These are phyloP conservation scores for Hyperoplus lanceolatus DNA, from an alignment of 2,797 vertebrate genomes.

Conservation along the genomic window DNA sequence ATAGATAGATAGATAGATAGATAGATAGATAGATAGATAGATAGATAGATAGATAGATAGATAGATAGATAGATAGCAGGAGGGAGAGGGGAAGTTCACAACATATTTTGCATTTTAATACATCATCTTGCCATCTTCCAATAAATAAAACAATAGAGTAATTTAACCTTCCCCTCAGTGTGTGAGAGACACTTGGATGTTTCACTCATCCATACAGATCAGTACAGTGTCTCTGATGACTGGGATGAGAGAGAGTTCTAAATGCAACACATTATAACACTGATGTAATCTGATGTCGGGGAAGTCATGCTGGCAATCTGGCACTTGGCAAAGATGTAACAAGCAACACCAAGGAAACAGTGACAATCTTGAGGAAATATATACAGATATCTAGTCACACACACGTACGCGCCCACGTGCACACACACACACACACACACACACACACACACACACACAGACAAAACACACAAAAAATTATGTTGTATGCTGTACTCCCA, in stretches of 20 bases:
- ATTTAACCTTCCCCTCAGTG: slow-evolving; percentile 34
- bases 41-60: no score
- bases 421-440: slow-evolving; percentile 6
- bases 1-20: no score
- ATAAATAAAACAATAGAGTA: slow-evolving; percentile 44
- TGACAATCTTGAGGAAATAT: not conserved
- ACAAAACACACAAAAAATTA: slow-evolving; percentile 22
- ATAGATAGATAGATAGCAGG: not conserved
- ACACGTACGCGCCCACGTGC: not conserved
- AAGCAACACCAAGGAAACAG: slow-evolving; percentile 16
- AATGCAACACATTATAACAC: slow-evolving; percentile 5
- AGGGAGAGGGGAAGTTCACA: slow-evolving; percentile 8
- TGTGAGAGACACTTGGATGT: slow-evolving; percentile 15
- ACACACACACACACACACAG: not conserved
- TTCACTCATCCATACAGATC: slow-evolving; percentile 29
- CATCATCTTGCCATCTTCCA: slow-evolving; percentile 18
- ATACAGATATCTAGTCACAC: slow-evolving; percentile 11
- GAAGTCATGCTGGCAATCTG: slow-evolving; percentile 31
- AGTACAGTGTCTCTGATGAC: slow-evolving; percentile 21
- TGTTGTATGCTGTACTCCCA: slow-evolving; percentile 31
- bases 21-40: no score
- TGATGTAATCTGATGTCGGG: slow-evolving; percentile 31
- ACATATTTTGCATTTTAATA: slow-evolving; percentile 45
- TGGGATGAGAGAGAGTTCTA: slow-evolving; percentile 14
- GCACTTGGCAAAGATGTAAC: slow-evolving; percentile 33